phyloP scores from a whole-genome alignment of 2,888 invertebrate species.

The Pelosia muscerda region DNA sequence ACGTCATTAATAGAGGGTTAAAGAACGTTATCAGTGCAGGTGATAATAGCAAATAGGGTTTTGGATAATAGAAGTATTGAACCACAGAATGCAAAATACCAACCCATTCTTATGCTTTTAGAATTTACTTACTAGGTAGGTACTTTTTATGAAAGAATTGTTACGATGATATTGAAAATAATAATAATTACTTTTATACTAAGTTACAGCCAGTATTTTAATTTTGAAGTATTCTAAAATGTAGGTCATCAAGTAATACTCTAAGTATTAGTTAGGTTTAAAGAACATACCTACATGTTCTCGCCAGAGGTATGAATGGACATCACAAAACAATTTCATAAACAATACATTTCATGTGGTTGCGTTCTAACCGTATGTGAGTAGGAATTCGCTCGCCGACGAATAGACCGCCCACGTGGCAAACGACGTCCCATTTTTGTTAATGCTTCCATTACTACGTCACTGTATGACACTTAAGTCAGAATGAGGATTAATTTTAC shows the following conservation, averaged over 20 bases:
- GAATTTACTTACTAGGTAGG: conserved; percentile 14
- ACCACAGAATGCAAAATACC: conserved; percentile 5
- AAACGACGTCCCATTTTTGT: conserved; percentile 41
- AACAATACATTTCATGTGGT: conserved; percentile 29
- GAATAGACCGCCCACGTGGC: conserved; percentile 46
- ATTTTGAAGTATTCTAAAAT: no score
- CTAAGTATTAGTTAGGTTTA: no score
- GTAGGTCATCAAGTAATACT: no score
- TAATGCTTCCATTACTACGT: conserved; percentile 44
- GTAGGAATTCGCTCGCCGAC: conserved; percentile 45
- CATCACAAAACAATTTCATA: conserved; percentile 24
- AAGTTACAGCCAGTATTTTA: no score
- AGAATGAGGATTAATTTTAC: conserved; percentile 42
- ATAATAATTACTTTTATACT: background rate
- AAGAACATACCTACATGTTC: background rate
- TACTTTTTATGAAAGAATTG: conserved; percentile 15
- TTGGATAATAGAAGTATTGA: conserved; percentile 24
- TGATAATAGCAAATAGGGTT: conserved; percentile 35
- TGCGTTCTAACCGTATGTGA: conserved; percentile 38
- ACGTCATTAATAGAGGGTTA: conserved; percentile 64
- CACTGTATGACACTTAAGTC: conserved; percentile 41
- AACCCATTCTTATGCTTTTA: conserved; percentile 1
- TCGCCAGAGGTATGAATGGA: background rate
- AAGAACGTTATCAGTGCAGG: conserved; percentile 40
- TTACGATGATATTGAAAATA: conserved; percentile 13